A percentile compares a stretch with the other conserved stretches of the same genome.
phyloP scores from a whole-genome alignment of 2,888 invertebrate genomes.

The Aspidiotus destructor region DNA sequence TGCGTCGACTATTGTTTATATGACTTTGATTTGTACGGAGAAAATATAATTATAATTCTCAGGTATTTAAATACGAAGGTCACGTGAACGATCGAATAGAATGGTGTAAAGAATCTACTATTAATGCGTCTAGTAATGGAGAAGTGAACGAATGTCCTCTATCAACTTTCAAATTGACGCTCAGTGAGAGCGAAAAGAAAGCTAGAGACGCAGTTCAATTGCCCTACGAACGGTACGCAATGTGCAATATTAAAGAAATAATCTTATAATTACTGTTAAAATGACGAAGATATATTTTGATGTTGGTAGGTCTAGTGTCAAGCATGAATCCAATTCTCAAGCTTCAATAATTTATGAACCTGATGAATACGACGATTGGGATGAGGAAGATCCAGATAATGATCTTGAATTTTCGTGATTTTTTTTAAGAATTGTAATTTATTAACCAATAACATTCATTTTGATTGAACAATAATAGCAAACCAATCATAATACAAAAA shows the following conservation, averaged over 20 bases:
- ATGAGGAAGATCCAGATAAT: slow-evolving; percentile 80
- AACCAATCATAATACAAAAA: no score
- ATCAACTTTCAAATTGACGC: slow-evolving; percentile 54
- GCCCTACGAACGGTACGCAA: slow-evolving; percentile 49
- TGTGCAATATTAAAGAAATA: background rate
- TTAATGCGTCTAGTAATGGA: background rate
- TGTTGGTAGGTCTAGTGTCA: background rate
- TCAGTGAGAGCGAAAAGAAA: slow-evolving; percentile 53
- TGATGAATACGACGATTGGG: slow-evolving; percentile 70
- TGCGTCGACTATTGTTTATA: no score
- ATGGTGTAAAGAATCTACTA: background rate
- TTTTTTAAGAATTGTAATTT: no score
- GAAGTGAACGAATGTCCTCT: slow-evolving; percentile 19
- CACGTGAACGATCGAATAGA: background rate
- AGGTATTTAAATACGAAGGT: slow-evolving; percentile 11
- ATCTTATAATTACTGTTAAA: background rate
- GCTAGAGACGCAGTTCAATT: slow-evolving; percentile 52
- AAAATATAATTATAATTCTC: background rate
- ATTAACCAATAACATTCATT: no score
- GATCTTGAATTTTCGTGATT: slow-evolving; percentile 51
- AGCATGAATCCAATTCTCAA: slow-evolving; percentile 39
- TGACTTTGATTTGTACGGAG: no score
- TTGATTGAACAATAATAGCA: no score
- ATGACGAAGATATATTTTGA: background rate
- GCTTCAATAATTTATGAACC: slow-evolving; percentile 63